phyloP scores from a whole-genome alignment of 1,140 invertebrate genomes.

The Rhopalosiphum padi region DNA sequence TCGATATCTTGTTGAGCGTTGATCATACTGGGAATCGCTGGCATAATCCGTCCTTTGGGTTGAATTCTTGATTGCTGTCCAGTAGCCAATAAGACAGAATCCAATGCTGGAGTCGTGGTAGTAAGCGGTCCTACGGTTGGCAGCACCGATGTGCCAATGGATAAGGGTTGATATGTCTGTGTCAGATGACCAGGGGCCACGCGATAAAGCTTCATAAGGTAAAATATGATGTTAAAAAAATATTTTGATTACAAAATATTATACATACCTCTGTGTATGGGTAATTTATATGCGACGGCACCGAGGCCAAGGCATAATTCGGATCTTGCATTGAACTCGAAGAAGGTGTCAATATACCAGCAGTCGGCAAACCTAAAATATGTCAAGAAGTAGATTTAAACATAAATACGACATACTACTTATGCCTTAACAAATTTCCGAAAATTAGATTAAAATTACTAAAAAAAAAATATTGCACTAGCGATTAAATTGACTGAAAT shows the following conservation, averaged over 20 bases:
- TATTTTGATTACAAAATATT: background rate
- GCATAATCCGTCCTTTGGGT: slow-evolving; percentile 64
- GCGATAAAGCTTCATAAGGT: slow-evolving; percentile 49
- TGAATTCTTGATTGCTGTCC: slow-evolving; percentile 40
- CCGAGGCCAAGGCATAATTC: slow-evolving; percentile 38
- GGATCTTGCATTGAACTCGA: slow-evolving; percentile 43
- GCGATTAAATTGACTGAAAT: background rate
- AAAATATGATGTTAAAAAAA: slow-evolving; percentile 14
- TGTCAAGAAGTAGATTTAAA: background rate
- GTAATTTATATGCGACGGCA: slow-evolving; percentile 40
- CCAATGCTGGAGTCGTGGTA: slow-evolving; percentile 47
- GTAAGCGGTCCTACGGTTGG: slow-evolving; percentile 46
- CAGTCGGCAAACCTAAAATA: slow-evolving; percentile 43
- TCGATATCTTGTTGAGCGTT: slow-evolving; percentile 62
- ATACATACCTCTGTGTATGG: slow-evolving; percentile 43
- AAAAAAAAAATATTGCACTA: background rate
- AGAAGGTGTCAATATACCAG: slow-evolving; percentile 30
- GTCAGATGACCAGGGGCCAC: slow-evolving; percentile 51
- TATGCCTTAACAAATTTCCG: background rate
- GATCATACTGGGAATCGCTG: slow-evolving; percentile 66
- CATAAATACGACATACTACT: background rate
- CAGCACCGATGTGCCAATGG: slow-evolving; percentile 53
- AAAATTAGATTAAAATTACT: background rate
- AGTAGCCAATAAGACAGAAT: slow-evolving; percentile 44
- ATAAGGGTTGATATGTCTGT: slow-evolving; percentile 57